Conservation (phyloP, 2,113 vertebrate species). For the Brienomyrus longianalis region DNA sequence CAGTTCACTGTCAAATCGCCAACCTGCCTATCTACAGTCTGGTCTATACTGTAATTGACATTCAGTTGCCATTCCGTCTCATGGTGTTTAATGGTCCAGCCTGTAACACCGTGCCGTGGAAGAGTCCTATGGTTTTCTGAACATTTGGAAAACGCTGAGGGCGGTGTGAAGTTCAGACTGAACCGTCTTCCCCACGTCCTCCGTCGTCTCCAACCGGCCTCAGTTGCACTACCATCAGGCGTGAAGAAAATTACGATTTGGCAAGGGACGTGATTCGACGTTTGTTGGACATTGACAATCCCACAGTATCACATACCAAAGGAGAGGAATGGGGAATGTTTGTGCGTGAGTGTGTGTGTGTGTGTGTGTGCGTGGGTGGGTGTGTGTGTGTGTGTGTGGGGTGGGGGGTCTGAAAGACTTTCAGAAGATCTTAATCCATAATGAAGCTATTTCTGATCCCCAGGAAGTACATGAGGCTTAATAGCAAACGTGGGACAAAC, state of each 20-base stretch:
- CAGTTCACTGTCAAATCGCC: background rate
- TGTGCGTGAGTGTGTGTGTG: background rate
- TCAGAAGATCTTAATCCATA: slow-evolving; percentile 41
- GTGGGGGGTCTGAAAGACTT: slow-evolving; percentile 47
- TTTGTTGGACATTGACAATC: background rate
- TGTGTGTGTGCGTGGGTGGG: background rate
- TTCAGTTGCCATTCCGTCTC: background rate
- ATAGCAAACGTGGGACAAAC: slow-evolving; percentile 35
- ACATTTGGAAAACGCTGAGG: background rate
- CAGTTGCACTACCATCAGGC: background rate
- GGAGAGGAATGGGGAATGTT: background rate
- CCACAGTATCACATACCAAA: background rate
- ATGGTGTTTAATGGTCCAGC: background rate
- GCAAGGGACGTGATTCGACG: background rate
- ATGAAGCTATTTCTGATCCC: slow-evolving; percentile 39
- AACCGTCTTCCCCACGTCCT: background rate
- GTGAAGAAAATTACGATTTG: background rate
- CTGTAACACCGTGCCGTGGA: background rate
- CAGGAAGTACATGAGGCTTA: slow-evolving; percentile 19
- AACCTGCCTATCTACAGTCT: background rate
- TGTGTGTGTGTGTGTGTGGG: slow-evolving; percentile 40
- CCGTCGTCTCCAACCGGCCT: background rate
- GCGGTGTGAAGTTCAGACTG: background rate
- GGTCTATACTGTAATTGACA: background rate
- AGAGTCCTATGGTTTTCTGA: background rate